A percentile compares a stretch with the other conserved stretches of the same genome.
Evolutionary conservation across 1,140 invertebrate genomes (phyloP).

Genomic region (Drosophila aff.): DNA sequence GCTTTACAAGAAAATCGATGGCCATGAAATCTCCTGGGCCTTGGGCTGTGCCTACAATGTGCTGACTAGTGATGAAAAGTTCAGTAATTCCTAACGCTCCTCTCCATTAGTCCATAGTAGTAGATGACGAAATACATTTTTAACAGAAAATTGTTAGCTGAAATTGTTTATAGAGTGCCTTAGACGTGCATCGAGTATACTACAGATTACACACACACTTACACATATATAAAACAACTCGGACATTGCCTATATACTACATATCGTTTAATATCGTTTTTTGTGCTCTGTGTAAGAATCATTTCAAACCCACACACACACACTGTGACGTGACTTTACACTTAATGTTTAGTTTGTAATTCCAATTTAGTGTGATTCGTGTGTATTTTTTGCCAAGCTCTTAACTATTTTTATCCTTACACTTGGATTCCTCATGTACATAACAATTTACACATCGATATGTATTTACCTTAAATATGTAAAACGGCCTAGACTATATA

Average conservation of each 20-base stretch:
- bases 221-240: conserved; percentile 18
- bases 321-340: conserved; percentile 50
- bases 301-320: conserved; percentile 54
- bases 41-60: conserved; percentile 94
- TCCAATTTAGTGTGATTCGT: conserved; percentile 65
- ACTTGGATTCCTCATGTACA: conserved; percentile 66
- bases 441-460: conserved; percentile 38
- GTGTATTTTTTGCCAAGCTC: conserved; percentile 22
- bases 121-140: conserved; percentile 54
- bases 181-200: conserved; percentile 81
- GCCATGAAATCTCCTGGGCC: conserved; percentile 96
- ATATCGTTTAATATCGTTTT: conserved; percentile 49
- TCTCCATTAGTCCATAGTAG: conserved; percentile 56
- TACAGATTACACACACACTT: too few species aligned
- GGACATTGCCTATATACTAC: conserved; percentile 34
- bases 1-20: conserved; percentile 95
- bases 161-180: conserved; percentile 82
- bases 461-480: conserved; percentile 60
- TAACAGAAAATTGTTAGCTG: conserved; percentile 59
- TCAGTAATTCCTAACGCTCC: conserved; percentile 77
- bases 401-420: conserved; percentile 49
- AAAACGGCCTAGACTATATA: conserved; percentile 34
- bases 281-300: conserved; percentile 60
- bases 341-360: conserved; percentile 62
- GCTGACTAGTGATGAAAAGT: conserved; percentile 86